These are phyloP conservation scores for Ceratina japonica DNA, from an alignment of 1,140 invertebrate species.

Conservation along the genomic window DNA sequence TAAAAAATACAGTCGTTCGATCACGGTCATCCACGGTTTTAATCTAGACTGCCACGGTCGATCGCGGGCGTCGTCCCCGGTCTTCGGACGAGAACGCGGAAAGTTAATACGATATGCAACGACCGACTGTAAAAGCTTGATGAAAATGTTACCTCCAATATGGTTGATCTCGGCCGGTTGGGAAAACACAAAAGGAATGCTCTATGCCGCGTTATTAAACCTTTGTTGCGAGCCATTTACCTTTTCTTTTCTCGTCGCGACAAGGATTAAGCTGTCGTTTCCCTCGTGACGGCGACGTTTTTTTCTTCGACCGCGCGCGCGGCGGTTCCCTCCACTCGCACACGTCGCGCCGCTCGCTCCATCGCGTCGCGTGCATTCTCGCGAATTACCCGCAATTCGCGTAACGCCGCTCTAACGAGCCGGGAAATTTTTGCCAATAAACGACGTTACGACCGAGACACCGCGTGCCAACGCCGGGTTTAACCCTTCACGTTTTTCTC, in stretches of 20 bases:
- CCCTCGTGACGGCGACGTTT: background rate
- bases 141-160: slow-evolving; percentile 45
- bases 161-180: slow-evolving; percentile 17
- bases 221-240: slow-evolving; percentile 54
- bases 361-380: background rate
- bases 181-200: slow-evolving; percentile 44
- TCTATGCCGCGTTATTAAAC: slow-evolving; percentile 49
- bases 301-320: background rate
- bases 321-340: background rate
- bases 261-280: slow-evolving; percentile 35
- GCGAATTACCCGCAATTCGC: slow-evolving; percentile 28
- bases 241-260: slow-evolving; percentile 34
- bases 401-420: slow-evolving; percentile 11
- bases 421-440: slow-evolving; percentile 17
- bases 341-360: background rate
- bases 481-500: slow-evolving; percentile 27
- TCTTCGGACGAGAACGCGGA: background rate
- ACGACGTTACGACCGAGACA: background rate
- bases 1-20: no score
- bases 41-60: no score
- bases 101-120: slow-evolving; percentile 26
- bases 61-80: background rate
- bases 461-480: background rate
- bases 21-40: no score
- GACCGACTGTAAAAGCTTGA: slow-evolving; percentile 48